Evolutionary conservation across 2,797 vertebrate species (phyloP).

Genomic region (Eospalax fontanierii): DNA sequence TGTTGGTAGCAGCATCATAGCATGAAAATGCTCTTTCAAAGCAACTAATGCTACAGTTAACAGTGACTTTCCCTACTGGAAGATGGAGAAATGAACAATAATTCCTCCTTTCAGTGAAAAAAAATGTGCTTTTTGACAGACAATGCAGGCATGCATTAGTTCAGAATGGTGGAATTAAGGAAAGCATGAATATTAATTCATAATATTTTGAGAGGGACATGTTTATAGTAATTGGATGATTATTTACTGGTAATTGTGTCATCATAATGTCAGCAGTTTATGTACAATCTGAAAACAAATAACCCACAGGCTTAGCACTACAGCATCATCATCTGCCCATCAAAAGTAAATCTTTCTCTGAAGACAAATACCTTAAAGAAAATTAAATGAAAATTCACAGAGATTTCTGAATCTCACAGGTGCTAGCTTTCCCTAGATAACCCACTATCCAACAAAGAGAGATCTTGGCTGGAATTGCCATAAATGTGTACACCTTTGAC

Average conservation of each 20-base stretch:
- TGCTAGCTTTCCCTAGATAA: conserved; percentile 29
- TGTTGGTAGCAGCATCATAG: conserved; percentile 52
- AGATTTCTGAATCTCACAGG: conserved; percentile 7
- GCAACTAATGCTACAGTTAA: conserved; percentile 55
- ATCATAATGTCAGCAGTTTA: conserved; percentile 87
- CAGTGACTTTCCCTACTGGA: conserved; percentile 72
- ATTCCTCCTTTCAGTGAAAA: conserved; percentile 57
- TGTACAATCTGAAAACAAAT: conserved; percentile 87
- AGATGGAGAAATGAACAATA: conserved; percentile 78
- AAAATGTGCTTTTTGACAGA: conserved; percentile 82
- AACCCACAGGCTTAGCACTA: conserved; percentile 71
- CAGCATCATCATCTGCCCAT: conserved; percentile 85
- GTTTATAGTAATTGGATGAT: conserved; percentile 90
- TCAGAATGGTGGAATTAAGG: conserved; percentile 81
- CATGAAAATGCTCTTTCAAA: conserved; percentile 66
- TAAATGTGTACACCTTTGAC: neutral
- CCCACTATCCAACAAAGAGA: neutral
- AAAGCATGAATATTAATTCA: conserved; percentile 89
- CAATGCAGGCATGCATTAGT: conserved; percentile 80
- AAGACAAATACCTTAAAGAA: conserved; percentile 82
- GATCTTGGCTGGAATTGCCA: neutral
- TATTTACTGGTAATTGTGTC: conserved; percentile 88
- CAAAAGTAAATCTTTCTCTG: conserved; percentile 83
- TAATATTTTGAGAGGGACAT: conserved; percentile 84
- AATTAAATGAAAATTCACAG: neutral